phyloP scores from a whole-genome alignment of 2,888 invertebrate species.

The Leptopilina syphax region DNA sequence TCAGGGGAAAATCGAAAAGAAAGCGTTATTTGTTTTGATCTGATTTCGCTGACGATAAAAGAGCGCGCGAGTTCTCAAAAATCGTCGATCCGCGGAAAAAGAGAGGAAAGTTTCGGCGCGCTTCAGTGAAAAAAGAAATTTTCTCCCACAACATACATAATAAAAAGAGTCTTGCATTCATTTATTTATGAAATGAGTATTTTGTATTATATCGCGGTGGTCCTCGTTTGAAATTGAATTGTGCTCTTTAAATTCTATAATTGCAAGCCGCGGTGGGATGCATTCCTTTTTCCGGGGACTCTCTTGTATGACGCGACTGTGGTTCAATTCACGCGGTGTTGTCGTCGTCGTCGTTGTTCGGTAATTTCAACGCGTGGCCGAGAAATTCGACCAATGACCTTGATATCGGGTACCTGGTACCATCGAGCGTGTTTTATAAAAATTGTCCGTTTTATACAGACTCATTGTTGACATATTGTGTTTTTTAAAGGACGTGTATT shows the following conservation, averaged over 20 bases:
- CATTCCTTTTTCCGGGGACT: conserved; percentile 34
- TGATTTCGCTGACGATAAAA: no score
- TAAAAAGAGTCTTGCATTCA: background rate
- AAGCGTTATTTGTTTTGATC: no score
- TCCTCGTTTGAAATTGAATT: background rate
- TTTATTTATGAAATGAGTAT: background rate
- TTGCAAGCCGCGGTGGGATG: background rate
- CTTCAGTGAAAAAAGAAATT: conserved; percentile 30
- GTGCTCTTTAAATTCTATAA: background rate
- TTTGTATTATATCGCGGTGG: background rate
- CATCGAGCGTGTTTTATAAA: conserved; percentile 41
- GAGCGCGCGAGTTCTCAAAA: conserved; percentile 26
- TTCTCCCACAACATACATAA: background rate
- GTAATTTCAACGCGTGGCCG: conserved; percentile 40
- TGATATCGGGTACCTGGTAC: conserved; percentile 39
- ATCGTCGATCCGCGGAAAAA: conserved; percentile 18
- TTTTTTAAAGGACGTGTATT: background rate
- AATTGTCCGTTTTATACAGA: background rate
- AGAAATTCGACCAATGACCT: conserved; percentile 44
- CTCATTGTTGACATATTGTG: background rate
- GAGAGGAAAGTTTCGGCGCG: conserved; percentile 23
- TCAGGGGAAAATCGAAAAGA: background rate
- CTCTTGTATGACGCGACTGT: background rate
- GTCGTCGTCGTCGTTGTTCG: conserved; percentile 17
- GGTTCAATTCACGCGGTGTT: conserved; percentile 5